Evolutionary conservation across 2,113 vertebrate species (phyloP).

Genomic region (Capreolus pygargus): DNA sequence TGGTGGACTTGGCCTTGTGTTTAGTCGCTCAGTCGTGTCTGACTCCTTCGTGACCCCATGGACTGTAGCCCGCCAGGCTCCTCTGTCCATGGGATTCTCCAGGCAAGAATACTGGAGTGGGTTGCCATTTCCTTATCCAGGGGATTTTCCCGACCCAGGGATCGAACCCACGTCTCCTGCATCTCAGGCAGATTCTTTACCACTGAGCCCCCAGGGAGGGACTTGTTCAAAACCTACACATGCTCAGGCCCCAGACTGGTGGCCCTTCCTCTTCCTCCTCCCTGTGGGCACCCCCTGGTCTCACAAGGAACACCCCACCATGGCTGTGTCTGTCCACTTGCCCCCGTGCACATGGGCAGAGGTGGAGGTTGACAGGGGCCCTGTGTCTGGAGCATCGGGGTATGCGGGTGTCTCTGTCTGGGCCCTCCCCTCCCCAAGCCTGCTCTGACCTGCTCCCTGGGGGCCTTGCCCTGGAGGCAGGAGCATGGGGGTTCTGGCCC

Average conservation of each 20-base stretch:
- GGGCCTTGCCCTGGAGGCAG: background rate
- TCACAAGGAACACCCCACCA: background rate
- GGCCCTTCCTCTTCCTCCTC: background rate
- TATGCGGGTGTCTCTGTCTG: background rate
- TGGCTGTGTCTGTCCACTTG: too few relatives aligned
- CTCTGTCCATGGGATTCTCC: background rate
- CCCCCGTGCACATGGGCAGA: fast-evolving
- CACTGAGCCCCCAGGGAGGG: background rate
- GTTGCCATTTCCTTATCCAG: background rate
- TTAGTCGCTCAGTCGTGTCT: background rate
- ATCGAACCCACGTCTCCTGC: fast-evolving
- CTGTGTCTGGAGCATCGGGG: background rate
- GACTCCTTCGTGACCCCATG: background rate
- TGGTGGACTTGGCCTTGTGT: too few relatives aligned
- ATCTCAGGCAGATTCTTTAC: background rate
- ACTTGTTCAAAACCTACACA: background rate
- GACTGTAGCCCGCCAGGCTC: background rate
- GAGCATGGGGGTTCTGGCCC: background rate
- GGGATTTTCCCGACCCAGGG: background rate
- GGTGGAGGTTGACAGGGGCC: background rate
- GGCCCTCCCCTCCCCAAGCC: background rate
- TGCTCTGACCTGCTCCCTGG: background rate
- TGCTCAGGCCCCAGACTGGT: fast-evolving
- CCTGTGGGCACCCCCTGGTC: fast-evolving
- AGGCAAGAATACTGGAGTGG: background rate